Evolutionary conservation across 2,113 vertebrate species (phyloP).

Genomic region (Bolborhynchus lineola): DNA sequence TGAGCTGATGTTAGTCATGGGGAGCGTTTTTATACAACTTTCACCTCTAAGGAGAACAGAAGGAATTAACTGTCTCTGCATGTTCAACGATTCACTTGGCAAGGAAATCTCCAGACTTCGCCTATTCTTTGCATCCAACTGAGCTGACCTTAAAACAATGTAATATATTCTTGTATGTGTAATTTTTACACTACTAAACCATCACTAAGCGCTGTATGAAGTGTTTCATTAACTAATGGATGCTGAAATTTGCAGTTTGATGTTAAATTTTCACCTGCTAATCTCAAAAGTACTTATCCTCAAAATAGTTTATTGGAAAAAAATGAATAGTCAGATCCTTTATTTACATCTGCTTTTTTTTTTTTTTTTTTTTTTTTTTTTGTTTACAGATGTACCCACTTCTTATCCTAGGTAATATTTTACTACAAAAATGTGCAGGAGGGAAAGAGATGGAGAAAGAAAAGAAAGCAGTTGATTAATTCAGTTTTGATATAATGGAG

Average conservation of each 20-base stretch:
- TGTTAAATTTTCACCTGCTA: background rate
- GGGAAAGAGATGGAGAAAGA: background rate
- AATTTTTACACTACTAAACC: background rate
- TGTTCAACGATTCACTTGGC: background rate
- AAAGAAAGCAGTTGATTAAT: constrained; percentile 15
- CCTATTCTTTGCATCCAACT: background rate
- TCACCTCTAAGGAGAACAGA: background rate
- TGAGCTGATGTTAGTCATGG: background rate
- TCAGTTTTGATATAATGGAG: background rate
- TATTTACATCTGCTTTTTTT: background rate
- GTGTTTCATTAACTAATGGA: background rate
- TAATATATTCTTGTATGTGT: background rate
- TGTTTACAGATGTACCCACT: background rate
- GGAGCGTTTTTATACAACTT: background rate
- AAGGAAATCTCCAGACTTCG: background rate
- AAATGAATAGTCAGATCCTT: background rate
- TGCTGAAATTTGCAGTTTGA: background rate
- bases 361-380: background rate
- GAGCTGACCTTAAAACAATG: background rate
- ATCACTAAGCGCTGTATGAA: background rate
- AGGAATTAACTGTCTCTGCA: background rate
- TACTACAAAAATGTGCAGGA: background rate
- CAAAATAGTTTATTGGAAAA: background rate
- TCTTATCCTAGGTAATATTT: background rate
- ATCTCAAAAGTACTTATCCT: background rate